A percentile compares a stretch with the other conserved stretches of the same genome.
These are phyloP conservation scores for Heloderma charlesbogerti DNA, from an alignment of 2,113 vertebrate species.

Conservation along the genomic window DNA sequence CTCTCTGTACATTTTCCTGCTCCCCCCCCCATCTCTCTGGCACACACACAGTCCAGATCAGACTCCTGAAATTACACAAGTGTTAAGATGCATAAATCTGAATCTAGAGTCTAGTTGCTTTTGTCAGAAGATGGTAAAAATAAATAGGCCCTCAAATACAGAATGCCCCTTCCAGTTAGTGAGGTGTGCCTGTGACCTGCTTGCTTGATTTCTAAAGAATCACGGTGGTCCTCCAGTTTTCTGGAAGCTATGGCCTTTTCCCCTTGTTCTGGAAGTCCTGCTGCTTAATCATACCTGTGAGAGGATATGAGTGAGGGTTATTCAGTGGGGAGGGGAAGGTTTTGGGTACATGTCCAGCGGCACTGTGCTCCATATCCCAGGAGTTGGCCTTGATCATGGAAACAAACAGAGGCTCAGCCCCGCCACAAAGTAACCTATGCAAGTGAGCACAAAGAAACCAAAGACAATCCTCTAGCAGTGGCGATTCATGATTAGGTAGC, in stretches of 20 bases:
- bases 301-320: too few species aligned
- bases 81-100: not conserved
- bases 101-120: not conserved
- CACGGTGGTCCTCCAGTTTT: not conserved
- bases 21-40: not conserved
- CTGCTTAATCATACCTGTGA: not conserved
- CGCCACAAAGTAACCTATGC: not conserved
- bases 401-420: not conserved
- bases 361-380: not conserved
- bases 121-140: not conserved
- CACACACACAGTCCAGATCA: not conserved
- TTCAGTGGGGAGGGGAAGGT: not conserved
- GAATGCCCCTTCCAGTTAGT: not conserved
- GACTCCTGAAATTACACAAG: not conserved
- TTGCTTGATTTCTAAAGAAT: not conserved
- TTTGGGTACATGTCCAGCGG: not conserved
- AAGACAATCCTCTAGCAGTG: not conserved
- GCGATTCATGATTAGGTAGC: not conserved
- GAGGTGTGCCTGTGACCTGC: not conserved
- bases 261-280: not conserved
- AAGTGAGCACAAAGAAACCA: not conserved
- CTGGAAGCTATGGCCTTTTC: too few species aligned
- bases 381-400: not conserved
- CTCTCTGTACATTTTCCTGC: not conserved
- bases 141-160: not conserved